Percentiles rank a stretch among this genome's conserved stretches.
phyloP scores from a whole-genome alignment of 2,888 invertebrate species.

The Rotaria sp. region DNA sequence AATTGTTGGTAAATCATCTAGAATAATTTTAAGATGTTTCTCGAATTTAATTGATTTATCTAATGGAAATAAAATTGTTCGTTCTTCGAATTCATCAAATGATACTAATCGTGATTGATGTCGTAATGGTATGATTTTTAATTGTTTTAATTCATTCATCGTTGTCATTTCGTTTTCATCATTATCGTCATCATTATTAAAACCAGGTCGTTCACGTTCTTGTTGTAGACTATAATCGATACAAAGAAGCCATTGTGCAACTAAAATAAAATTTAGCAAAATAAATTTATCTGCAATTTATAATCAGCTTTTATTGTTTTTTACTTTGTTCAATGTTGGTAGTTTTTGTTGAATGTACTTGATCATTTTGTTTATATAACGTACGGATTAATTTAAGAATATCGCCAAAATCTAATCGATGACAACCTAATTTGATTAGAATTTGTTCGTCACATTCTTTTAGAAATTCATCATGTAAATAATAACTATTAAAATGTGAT shows the following conservation, averaged over 20 bases:
- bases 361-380: not conserved
- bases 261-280: not conserved
- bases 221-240: constrained; percentile 8
- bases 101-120: constrained; percentile 15
- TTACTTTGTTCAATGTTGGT: not conserved
- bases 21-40: not conserved
- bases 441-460: not conserved
- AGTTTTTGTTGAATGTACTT: not conserved
- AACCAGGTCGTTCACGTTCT: not conserved
- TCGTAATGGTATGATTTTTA: constrained; percentile 4
- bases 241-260: constrained; percentile 2
- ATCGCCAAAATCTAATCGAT: not conserved
- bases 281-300: too few relatives aligned
- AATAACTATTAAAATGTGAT: constrained; percentile 48
- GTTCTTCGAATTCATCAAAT: not conserved
- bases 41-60: not conserved
- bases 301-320: too few relatives aligned
- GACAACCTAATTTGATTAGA: constrained; percentile 12
- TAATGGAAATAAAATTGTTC: not conserved
- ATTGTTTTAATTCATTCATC: not conserved
- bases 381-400: not conserved
- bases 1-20: not conserved
- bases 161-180: not conserved
- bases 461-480: constrained; percentile 48
- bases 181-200: not conserved